phyloP scores from a whole-genome alignment of 1,140 invertebrate species.

The Medauroidea extradentata region DNA sequence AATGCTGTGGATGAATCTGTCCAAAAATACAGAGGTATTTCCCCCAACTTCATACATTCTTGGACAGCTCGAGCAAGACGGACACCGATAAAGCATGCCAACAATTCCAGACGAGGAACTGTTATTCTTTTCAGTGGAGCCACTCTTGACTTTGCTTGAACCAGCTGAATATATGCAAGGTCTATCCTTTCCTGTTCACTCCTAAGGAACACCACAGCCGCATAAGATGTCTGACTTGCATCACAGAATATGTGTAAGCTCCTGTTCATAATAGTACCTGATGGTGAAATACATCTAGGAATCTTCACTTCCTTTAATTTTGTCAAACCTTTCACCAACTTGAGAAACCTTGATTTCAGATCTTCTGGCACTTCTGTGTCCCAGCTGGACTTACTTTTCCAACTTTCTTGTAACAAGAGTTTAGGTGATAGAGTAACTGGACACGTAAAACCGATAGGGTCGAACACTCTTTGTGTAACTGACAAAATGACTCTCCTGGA shows the following conservation, averaged over 20 bases:
- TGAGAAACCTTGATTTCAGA: conserved; percentile 17
- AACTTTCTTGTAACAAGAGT: conserved; percentile 30
- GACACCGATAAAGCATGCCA: conserved; percentile 34
- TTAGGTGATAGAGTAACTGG: conserved; percentile 31
- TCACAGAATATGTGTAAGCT: conserved; percentile 36
- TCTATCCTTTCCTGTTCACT: neutral
- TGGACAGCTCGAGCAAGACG: conserved; percentile 24
- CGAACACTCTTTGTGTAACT: conserved; percentile 31
- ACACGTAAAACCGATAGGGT: conserved; percentile 34
- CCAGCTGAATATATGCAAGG: conserved; percentile 17
- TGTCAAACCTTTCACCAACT: conserved; percentile 20
- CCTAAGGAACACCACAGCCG: conserved; percentile 29
- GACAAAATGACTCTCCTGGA: conserved; percentile 25
- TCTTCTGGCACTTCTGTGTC: conserved; percentile 18
- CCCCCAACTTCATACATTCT: conserved; percentile 17
- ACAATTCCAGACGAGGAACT: conserved; percentile 36
- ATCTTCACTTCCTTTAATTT: conserved; percentile 22
- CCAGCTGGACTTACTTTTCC: conserved; percentile 24
- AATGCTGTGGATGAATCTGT: conserved; percentile 34
- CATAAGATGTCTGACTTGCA: conserved; percentile 34
- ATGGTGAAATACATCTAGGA: conserved; percentile 21
- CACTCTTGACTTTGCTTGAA: conserved; percentile 34
- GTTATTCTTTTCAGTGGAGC: conserved; percentile 32
- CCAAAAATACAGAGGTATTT: conserved; percentile 24
- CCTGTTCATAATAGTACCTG: neutral